Evolutionary conservation across 2,797 vertebrate species (phyloP).

Genomic region (Sebastolobus altivelis): DNA sequence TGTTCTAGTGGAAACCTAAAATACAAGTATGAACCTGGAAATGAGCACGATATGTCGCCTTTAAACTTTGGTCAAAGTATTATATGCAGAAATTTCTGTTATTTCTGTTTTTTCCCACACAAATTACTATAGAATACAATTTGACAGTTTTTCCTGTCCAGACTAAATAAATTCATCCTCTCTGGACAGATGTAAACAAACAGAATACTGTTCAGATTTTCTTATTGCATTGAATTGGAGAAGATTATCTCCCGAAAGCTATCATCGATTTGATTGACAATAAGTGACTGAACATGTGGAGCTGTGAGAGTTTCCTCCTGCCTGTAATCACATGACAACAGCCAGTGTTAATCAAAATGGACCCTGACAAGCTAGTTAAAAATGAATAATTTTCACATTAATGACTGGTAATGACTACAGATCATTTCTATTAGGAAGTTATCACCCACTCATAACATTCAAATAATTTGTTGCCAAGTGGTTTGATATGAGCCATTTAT

Average conservation of each 20-base stretch:
- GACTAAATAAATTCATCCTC: not conserved
- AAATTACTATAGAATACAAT: not conserved
- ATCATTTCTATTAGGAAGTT: slow-evolving; percentile 7
- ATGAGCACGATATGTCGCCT: no score
- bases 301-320: slow-evolving; percentile 22
- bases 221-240: slow-evolving; percentile 14
- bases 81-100: no score
- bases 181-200: not conserved
- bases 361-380: slow-evolving; percentile 1
- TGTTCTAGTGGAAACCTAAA: no score
- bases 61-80: no score
- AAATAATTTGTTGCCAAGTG: slow-evolving; percentile 6
- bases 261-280: slow-evolving; percentile 26
- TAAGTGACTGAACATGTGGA: slow-evolving; percentile 20
- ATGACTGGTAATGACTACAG: slow-evolving; percentile 6
- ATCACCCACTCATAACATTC: slow-evolving; percentile 2
- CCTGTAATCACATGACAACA: slow-evolving; percentile 6
- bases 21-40: no score
- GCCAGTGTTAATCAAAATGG: slow-evolving; percentile 3
- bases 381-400: slow-evolving; percentile 7
- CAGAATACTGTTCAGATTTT: not conserved
- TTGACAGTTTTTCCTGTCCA: not conserved
- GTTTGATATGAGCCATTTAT: slow-evolving; percentile 19
- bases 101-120: not conserved
- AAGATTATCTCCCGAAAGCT: slow-evolving; percentile 15